Base-by-base conservation (phyloP, 2,113 vertebrate species). In the Terrapene triunguis region DNA sequence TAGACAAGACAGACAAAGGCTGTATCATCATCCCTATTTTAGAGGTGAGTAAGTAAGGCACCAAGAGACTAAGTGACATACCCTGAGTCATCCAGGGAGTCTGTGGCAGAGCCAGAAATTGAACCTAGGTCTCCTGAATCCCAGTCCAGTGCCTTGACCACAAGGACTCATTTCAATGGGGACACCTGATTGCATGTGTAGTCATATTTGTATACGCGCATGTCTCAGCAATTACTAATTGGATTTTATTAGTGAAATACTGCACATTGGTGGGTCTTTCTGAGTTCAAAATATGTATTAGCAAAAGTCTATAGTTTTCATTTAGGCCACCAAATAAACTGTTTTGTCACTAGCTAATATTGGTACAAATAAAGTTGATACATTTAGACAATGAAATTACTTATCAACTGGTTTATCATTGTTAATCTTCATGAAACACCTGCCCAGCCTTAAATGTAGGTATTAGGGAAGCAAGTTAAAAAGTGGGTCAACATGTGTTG, bases 221-320 rank as follows among this genome's bases (percentile, higher is more conserved):
- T 44, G 74, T 76, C 42, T 27, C 74, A 76, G 42, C 22, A 10
- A 76, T 12, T 44, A 42, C 42, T 42, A 78, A 78, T 6, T 47
- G 72, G 38, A 74, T 74, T 42, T 35, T n/a, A 38, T 74, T 74
- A 42, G n/a, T 72, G n/a, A 72, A 72, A 72, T 72, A 72, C n/a
- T 6, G 38, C 38, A 76, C 11, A 22, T 44, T n/a, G 32, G 62
- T 3, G 8, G 17, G n/a, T 2, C 25, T 25, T 32, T 10, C 8
- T 29, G 79, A 47, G 78, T 50, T 22, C 17, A 19, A 2, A 10
- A 5, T 51, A 24, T 42, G 8, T 12, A 27, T 47, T 38, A 17
- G 6, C 7, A 21, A 9, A 5, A 79, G 2, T 32, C 5, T 1
- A 72, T 5, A 22, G 14, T 3, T 6, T 48, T 76, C 11, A 55